Conservation (phyloP, 1,140 invertebrate species). For the Atta cephalotes region DNA sequence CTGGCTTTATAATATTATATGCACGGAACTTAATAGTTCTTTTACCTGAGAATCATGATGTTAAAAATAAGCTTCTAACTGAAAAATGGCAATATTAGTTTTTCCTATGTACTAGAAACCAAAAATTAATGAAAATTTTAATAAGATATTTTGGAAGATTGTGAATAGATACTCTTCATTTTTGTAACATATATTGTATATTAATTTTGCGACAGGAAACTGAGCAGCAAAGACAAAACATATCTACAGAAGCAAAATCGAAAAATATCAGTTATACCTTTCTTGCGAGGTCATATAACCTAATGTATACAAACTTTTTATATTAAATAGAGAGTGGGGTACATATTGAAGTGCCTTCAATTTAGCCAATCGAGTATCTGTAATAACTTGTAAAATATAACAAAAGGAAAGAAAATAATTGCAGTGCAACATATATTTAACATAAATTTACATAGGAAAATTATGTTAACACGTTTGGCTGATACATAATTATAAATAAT, state of each 20-base stretch:
- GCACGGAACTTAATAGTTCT: background rate
- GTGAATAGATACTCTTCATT: too few species aligned
- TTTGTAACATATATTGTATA: too few species aligned
- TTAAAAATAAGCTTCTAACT: background rate
- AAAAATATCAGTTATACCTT: too few species aligned
- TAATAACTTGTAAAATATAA: background rate
- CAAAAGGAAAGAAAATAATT: background rate
- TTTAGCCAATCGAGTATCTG: background rate
- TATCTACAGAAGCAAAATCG: too few species aligned
- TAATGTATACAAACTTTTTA: background rate
- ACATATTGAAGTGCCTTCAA: background rate
- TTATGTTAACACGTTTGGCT: background rate
- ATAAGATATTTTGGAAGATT: too few species aligned
- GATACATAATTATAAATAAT: slow-evolving; percentile 24
- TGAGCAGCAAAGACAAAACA: too few species aligned
- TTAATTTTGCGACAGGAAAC: too few species aligned
- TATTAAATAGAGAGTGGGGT: background rate
- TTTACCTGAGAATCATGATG: background rate
- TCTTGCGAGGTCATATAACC: too few species aligned
- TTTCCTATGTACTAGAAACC: background rate
- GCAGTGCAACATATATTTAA: slow-evolving; percentile 4
- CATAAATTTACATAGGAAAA: background rate
- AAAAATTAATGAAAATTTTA: background rate
- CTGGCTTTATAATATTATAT: background rate
- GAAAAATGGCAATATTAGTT: background rate